Conservation (phyloP, 2,113 vertebrate genomes). For the Apaloderma vittatum region DNA sequence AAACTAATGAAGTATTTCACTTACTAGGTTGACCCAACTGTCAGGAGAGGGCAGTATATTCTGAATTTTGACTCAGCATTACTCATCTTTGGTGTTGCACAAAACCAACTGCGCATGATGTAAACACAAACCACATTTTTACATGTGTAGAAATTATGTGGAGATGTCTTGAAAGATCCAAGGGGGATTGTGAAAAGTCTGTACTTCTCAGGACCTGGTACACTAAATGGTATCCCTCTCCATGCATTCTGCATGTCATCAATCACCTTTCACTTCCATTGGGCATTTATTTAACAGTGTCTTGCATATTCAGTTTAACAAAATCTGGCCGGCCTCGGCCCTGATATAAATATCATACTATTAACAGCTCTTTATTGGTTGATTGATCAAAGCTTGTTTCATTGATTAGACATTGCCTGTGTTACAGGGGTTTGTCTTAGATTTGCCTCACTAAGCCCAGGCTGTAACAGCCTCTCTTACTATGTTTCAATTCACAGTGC, state of each 20-base stretch:
- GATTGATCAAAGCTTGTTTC: not conserved
- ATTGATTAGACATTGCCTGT: not conserved
- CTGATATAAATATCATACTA: not conserved
- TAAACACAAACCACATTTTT: not conserved
- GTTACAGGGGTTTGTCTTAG: not conserved
- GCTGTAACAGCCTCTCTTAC: not conserved
- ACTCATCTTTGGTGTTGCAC: not conserved
- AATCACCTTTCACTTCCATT: not conserved
- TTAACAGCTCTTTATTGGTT: not conserved
- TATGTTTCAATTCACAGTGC: not conserved
- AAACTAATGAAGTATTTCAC: not conserved
- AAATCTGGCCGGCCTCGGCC: not conserved
- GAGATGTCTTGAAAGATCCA: fast-evolving
- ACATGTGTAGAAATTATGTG: not conserved
- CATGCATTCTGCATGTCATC: not conserved
- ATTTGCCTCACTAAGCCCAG: not conserved
- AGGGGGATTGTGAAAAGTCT: not conserved
- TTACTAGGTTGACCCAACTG: not conserved
- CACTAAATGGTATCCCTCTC: not conserved
- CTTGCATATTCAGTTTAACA: not conserved
- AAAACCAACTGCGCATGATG: not conserved
- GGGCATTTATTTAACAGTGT: not conserved
- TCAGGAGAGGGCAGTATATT: slow-evolving; percentile 20
- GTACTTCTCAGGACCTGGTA: not conserved
- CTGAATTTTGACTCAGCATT: not conserved